phyloP scores from a whole-genome alignment of 2,797 vertebrate species.

The Philypnodon macrostomus region DNA sequence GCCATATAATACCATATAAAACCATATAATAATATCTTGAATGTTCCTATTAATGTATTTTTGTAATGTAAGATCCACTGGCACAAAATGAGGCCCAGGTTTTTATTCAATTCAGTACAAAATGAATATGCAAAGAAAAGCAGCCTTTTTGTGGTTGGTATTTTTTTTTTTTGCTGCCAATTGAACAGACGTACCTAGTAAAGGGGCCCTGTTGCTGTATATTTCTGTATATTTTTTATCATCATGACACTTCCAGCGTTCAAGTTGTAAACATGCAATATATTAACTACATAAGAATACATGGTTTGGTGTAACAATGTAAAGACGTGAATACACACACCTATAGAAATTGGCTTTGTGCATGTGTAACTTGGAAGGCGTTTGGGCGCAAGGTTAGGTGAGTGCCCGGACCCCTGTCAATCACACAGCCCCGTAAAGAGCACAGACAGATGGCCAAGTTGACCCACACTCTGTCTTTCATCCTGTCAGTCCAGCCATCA shows the following conservation, averaged over 20 bases:
- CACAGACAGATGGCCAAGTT: constrained; percentile 58
- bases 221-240: no score
- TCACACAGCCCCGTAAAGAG: constrained; percentile 51
- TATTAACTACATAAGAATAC: no score
- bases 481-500: constrained; percentile 47
- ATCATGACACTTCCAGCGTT: no score
- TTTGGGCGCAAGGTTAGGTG: constrained; percentile 39
- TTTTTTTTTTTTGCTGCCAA: no score
- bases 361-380: constrained; percentile 21
- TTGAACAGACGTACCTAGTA: no score
- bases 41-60: background rate
- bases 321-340: constrained; percentile 36
- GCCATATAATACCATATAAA: no score
- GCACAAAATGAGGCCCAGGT: constrained; percentile 14
- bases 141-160: background rate
- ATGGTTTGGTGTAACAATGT: constrained; percentile 17
- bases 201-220: no score
- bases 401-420: constrained; percentile 43
- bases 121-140: constrained; percentile 8
- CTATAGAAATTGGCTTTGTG: constrained; percentile 35
- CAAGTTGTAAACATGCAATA: constrained; percentile 7
- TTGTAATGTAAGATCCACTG: background rate
- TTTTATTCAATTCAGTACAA: constrained; percentile 23
- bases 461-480: constrained; percentile 49
- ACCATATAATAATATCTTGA: background rate